Evolutionary conservation across 2,113 vertebrate genomes (phyloP).

Genomic region (Vidua macroura): DNA sequence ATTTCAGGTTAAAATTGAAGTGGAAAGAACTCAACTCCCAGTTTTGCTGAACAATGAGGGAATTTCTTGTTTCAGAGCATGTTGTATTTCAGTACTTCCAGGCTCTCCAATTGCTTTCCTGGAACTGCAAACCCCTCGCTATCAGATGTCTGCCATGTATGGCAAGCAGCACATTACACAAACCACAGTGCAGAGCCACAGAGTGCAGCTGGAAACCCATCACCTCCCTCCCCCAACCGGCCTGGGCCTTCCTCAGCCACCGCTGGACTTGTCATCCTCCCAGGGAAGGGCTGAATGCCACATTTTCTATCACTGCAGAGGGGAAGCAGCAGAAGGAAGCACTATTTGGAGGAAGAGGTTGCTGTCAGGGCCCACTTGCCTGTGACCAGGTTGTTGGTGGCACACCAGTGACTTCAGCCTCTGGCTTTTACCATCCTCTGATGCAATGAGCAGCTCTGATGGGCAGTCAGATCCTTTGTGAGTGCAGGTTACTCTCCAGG

Average conservation of each 20-base stretch:
- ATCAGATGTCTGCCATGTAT: constrained; percentile 56
- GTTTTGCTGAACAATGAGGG: constrained; percentile 49
- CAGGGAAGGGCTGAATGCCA: background rate
- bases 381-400: background rate
- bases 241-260: background rate
- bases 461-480: background rate
- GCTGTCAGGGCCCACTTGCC: background rate
- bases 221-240: constrained; percentile 34
- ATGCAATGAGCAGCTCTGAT: background rate
- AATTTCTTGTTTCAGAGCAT: constrained; percentile 55
- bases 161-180: constrained; percentile 47
- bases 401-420: background rate
- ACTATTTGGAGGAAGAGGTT: background rate
- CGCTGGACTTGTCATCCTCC: background rate
- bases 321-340: background rate
- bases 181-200: constrained; percentile 6
- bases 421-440: background rate
- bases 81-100: constrained; percentile 52
- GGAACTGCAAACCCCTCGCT: constrained; percentile 59
- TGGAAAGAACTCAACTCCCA: background rate
- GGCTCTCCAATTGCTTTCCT: constrained; percentile 67
- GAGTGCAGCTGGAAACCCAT: constrained; percentile 48
- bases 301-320: background rate
- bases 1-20: constrained; percentile 48
- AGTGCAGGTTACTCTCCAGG: background rate